Evolutionary conservation across 2,113 vertebrate species (phyloP).

Genomic region (Chloroceryle aenea): DNA sequence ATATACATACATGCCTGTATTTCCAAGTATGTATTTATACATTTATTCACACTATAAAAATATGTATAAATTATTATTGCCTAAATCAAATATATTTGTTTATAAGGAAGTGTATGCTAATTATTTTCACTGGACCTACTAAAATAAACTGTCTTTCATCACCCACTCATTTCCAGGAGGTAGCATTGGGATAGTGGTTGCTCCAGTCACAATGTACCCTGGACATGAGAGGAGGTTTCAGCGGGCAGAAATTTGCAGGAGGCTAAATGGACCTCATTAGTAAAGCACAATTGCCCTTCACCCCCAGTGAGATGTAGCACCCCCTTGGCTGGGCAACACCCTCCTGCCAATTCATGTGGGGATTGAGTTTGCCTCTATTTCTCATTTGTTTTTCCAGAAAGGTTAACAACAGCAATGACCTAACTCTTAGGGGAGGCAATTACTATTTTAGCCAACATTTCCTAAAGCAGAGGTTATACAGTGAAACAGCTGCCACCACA

Average conservation of each 20-base stretch:
- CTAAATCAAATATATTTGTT: not conserved
- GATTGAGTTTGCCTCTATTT: not conserved
- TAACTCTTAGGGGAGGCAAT: not conserved
- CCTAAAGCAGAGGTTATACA: not conserved
- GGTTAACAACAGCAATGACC: not conserved
- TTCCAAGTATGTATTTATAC: not conserved
- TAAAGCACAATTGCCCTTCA: not conserved
- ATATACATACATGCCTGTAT: not conserved
- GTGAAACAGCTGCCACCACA: not conserved
- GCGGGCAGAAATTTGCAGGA: not conserved
- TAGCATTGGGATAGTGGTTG: not conserved
- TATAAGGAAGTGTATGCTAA: not conserved
- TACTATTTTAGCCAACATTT: not conserved
- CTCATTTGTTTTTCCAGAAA: not conserved
- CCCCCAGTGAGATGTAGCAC: rapidly evolving
- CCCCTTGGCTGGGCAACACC: not conserved
- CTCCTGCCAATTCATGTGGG: not conserved
- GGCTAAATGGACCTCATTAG: not conserved
- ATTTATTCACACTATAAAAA: not conserved
- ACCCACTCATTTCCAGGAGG: not conserved
- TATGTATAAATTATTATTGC: not conserved
- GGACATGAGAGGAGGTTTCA: not conserved
- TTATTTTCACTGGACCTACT: not conserved
- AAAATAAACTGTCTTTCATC: not conserved
- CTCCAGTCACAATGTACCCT: not conserved